Conservation (phyloP, 2,888 invertebrate genomes). For the Hyles lineata region DNA sequence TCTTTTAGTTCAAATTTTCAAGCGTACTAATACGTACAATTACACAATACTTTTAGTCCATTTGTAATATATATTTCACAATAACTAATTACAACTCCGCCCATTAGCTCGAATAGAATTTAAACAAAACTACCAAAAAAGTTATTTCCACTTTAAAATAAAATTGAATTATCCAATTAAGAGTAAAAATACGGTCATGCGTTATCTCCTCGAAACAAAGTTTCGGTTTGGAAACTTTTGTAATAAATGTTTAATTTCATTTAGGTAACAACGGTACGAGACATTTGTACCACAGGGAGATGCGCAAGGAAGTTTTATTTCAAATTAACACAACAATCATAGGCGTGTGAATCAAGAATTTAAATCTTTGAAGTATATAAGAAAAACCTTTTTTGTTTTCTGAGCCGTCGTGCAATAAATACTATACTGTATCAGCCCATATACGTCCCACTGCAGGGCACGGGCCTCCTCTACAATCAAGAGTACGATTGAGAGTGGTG, state of each 20-base stretch:
- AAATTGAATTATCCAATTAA: constrained; percentile 27
- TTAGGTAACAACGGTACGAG: constrained; percentile 53
- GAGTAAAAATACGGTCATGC: constrained; percentile 41
- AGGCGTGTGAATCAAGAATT: background rate
- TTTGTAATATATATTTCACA: too few species aligned
- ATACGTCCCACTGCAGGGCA: too few species aligned
- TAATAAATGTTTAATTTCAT: constrained; percentile 62
- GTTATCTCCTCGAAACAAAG: constrained; percentile 45
- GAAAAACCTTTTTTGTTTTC: too few species aligned
- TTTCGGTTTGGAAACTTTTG: constrained; percentile 49
- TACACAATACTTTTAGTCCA: too few species aligned
- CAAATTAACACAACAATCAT: constrained; percentile 29
- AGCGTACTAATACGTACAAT: too few species aligned
- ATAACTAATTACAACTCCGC: too few species aligned
- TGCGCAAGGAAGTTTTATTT: constrained; percentile 50
- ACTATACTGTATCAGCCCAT: too few species aligned
- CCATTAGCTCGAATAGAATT: background rate
- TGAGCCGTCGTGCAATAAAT: too few species aligned
- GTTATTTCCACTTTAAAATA: constrained; percentile 5
- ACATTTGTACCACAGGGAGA: constrained; percentile 49
- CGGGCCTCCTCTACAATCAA: too few species aligned
- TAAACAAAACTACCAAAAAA: background rate
- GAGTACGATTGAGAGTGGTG: too few species aligned
- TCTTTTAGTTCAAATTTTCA: too few species aligned
- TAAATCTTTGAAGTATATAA: too few species aligned